Percentiles rank a stretch among this genome's conserved stretches.
Conservation (phyloP, 2,888 invertebrate species). For the Tortrix viridana region DNA sequence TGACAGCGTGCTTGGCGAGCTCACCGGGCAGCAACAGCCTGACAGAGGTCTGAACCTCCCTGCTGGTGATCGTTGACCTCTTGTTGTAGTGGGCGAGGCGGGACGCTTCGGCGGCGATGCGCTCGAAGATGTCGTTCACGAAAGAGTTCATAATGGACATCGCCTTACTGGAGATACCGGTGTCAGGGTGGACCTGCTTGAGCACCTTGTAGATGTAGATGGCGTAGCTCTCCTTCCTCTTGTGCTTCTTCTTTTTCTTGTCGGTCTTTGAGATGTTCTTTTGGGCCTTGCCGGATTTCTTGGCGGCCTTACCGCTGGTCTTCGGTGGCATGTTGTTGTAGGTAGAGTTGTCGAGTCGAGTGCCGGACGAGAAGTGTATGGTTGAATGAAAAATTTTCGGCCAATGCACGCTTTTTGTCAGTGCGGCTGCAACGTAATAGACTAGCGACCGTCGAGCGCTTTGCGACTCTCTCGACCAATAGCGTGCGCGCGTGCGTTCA, state of each 20-base stretch:
- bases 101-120: constrained; percentile 86
- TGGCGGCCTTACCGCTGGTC: constrained; percentile 69
- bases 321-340: constrained; percentile 55
- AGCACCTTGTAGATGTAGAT: constrained; percentile 87
- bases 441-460: constrained; percentile 58
- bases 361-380: no score
- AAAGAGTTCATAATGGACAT: constrained; percentile 90
- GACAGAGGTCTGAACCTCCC: constrained; percentile 88
- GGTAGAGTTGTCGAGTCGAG: no score
- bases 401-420: no score
- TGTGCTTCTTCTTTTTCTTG: constrained; percentile 83
- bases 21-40: constrained; percentile 87
- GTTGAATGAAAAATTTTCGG: no score
- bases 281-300: constrained; percentile 83
- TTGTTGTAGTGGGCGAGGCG: constrained; percentile 87
- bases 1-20: constrained; percentile 88
- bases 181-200: constrained; percentile 88
- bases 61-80: constrained; percentile 86
- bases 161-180: constrained; percentile 78
- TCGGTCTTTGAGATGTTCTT: constrained; percentile 84
- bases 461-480: no score
- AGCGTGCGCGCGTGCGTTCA: no score
- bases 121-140: constrained; percentile 89
- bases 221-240: constrained; percentile 84
- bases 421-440: no score